Evolutionary conservation across 2,888 invertebrate species (phyloP).

Genomic region (Prosopocoilus inquinatus): DNA sequence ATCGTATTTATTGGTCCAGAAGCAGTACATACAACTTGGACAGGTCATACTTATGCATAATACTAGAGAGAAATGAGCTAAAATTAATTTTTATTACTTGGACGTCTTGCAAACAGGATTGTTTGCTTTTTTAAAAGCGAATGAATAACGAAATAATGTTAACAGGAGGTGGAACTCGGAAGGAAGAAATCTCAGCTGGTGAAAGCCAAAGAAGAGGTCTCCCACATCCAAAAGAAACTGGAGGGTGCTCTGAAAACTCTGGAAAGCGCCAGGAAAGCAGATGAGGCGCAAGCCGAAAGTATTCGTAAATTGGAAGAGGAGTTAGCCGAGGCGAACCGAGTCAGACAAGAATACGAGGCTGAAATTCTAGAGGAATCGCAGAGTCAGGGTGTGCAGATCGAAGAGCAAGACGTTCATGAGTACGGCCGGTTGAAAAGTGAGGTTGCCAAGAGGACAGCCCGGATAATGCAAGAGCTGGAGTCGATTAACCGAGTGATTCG

Average conservation of each 20-base stretch:
- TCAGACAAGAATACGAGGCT: slow-evolving; percentile 79
- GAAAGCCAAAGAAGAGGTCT: slow-evolving; percentile 93
- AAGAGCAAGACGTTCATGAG: slow-evolving; percentile 90
- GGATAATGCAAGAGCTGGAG: slow-evolving; percentile 91
- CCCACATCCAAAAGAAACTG: slow-evolving; percentile 93
- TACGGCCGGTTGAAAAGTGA: slow-evolving; percentile 95
- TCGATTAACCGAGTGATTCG: slow-evolving; percentile 96
- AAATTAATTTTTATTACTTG: too few species aligned
- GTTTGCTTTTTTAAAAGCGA: too few species aligned
- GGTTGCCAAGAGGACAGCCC: slow-evolving; percentile 90
- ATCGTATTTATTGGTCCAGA: too few species aligned
- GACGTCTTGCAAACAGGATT: too few species aligned
- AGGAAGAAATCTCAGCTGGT: slow-evolving; percentile 95
- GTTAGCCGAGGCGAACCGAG: slow-evolving; percentile 71
- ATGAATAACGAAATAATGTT: too few species aligned
- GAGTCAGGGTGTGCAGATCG: slow-evolving; percentile 85
- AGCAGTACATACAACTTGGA: too few species aligned
- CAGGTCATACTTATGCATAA: too few species aligned
- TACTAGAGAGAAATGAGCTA: too few species aligned
- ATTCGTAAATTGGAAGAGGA: slow-evolving; percentile 84
- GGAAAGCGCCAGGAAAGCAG: slow-evolving; percentile 85
- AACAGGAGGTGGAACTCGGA: slow-evolving; percentile 86
- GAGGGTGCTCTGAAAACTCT: slow-evolving; percentile 87
- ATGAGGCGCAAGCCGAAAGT: slow-evolving; percentile 88
- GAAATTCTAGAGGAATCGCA: slow-evolving; percentile 78